phyloP scores from a whole-genome alignment of 2,113 vertebrate genomes.

The Toxotes jaculatrix region DNA sequence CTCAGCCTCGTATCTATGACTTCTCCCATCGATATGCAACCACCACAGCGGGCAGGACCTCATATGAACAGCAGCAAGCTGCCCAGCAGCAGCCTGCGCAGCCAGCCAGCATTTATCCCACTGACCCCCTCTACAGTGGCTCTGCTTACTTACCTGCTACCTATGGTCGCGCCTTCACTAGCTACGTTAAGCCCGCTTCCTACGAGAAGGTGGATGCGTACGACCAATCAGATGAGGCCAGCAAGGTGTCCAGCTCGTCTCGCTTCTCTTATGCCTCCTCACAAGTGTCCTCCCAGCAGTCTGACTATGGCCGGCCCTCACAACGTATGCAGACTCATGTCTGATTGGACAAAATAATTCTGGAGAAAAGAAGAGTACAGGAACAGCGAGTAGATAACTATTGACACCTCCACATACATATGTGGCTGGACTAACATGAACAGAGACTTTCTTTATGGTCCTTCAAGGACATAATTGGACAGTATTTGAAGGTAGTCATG shows the following conservation, averaged over 20 bases:
- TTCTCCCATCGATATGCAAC: slow-evolving; percentile 86
- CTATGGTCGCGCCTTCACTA: slow-evolving; percentile 90
- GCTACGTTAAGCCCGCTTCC: slow-evolving; percentile 88
- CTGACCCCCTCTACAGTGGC: slow-evolving; percentile 84
- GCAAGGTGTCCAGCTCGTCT: slow-evolving; percentile 86
- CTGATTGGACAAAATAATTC: slow-evolving; percentile 76
- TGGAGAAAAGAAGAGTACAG: slow-evolving; percentile 14
- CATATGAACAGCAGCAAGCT: slow-evolving; percentile 85
- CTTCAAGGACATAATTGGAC: slow-evolving; percentile 60
- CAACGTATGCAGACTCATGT: slow-evolving; percentile 95
- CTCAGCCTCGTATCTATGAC: slow-evolving; percentile 87
- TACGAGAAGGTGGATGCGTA: slow-evolving; percentile 88
- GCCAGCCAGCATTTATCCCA: slow-evolving; percentile 79
- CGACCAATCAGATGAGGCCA: slow-evolving; percentile 87
- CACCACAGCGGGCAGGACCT: slow-evolving; percentile 79
- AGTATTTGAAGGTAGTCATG: slow-evolving; percentile 50
- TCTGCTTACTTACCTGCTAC: slow-evolving; percentile 88
- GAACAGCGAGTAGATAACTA: slow-evolving; percentile 55
- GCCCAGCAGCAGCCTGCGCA: slow-evolving; percentile 78
- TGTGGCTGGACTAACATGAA: slow-evolving; percentile 73
- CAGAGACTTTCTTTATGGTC: slow-evolving; percentile 68
- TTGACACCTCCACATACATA: slow-evolving; percentile 47
- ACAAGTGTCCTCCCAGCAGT: slow-evolving; percentile 87
- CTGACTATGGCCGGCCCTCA: slow-evolving; percentile 86
- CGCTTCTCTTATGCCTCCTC: slow-evolving; percentile 91